phyloP scores from a whole-genome alignment of 2,797 vertebrate species.

The Spinus olivaceus region DNA sequence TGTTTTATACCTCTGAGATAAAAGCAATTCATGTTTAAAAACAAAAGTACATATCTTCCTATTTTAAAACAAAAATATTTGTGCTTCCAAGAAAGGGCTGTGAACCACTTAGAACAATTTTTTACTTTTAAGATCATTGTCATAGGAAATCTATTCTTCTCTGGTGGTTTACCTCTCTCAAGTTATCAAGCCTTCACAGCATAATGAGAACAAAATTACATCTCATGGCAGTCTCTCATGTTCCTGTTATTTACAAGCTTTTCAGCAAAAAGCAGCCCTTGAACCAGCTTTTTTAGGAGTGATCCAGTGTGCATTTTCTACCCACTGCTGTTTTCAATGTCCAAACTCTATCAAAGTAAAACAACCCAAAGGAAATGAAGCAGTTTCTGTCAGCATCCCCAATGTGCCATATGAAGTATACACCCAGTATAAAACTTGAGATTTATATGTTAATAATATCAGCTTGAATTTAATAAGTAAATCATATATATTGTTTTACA shows the following conservation, averaged over 20 bases:
- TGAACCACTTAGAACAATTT: not conserved
- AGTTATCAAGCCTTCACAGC: constrained; percentile 36
- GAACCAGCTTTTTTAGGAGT: constrained; percentile 6
- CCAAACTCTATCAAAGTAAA: constrained; percentile 43
- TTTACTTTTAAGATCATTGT: not conserved
- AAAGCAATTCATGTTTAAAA: constrained; percentile 63
- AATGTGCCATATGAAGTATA: constrained; percentile 37
- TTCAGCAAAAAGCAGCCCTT: not conserved
- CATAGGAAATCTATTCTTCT: constrained; percentile 17
- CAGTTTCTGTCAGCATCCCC: constrained; percentile 53
- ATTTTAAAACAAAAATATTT: constrained; percentile 34
- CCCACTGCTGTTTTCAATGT: constrained; percentile 14
- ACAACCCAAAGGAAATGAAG: constrained; percentile 58
- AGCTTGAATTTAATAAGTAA: constrained; percentile 53
- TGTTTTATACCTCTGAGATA: constrained; percentile 63
- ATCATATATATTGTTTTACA: constrained; percentile 46
- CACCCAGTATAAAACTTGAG: constrained; percentile 32
- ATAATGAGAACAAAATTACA: constrained; percentile 51
- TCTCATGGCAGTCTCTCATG: not conserved
- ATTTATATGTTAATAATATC: constrained; percentile 66
- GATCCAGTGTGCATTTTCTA: not conserved
- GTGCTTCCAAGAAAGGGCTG: constrained; percentile 9
- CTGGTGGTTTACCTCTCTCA: constrained; percentile 23
- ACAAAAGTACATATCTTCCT: constrained; percentile 31
- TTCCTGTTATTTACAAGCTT: constrained; percentile 42